Percentiles rank a stretch among this genome's conserved stretches.
Evolutionary conservation across 2,797 vertebrate genomes (phyloP).

Genomic region (Myotis findleyi): DNA sequence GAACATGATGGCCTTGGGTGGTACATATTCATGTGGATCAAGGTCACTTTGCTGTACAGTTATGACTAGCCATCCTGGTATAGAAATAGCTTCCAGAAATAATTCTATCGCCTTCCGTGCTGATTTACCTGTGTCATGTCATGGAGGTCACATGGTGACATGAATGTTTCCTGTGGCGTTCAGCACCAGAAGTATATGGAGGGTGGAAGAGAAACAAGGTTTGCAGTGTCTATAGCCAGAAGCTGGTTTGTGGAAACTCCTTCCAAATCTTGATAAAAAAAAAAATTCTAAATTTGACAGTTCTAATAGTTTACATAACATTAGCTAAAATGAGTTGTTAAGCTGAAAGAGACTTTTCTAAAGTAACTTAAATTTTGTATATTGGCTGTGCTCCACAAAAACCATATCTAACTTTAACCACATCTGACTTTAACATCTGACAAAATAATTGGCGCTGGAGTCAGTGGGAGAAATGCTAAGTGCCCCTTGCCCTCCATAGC

Average conservation of each 20-base stretch:
- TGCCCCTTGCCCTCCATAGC: not conserved
- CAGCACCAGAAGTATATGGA: not conserved
- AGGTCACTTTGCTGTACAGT: not conserved
- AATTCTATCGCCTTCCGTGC: not conserved
- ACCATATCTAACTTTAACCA: not conserved
- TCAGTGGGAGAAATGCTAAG: not conserved
- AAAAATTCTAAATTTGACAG: not conserved
- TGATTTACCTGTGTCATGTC: not conserved
- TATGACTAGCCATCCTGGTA: not conserved
- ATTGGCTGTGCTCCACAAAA: not conserved
- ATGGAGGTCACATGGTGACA: not conserved
- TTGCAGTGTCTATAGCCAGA: not conserved
- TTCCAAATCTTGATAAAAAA: not conserved
- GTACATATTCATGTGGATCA: not conserved
- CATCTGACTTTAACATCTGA: not conserved
- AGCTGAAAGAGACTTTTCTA: slow-evolving; percentile 21
- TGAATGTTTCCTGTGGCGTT: not conserved
- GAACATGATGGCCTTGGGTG: not conserved
- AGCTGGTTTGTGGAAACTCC: not conserved
- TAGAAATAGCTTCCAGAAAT: not conserved
- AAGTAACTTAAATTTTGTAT: slow-evolving; percentile 47
- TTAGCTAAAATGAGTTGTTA: slow-evolving; percentile 39
- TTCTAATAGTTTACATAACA: not conserved
- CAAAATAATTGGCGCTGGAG: not conserved
- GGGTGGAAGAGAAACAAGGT: not conserved